A percentile compares a stretch with the other conserved stretches of the same genome.
Evolutionary conservation across 53 echinoderm and acorn worm species (phyloP).

Genomic region (Echinometra lucunter): DNA sequence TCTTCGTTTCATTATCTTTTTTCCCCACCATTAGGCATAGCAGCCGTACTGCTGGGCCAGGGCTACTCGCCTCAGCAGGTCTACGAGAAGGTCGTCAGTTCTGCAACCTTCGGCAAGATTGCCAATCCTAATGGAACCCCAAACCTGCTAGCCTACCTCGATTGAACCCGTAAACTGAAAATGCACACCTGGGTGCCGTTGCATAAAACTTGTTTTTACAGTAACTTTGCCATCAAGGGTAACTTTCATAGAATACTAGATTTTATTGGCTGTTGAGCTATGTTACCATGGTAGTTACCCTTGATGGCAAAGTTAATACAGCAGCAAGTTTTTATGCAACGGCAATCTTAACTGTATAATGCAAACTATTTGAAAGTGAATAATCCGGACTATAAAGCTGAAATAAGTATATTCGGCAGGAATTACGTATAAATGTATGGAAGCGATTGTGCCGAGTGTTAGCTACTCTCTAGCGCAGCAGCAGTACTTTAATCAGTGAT

Average conservation of each 20-base stretch:
- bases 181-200: background rate
- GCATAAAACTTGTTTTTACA: too few species aligned
- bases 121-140: constrained; percentile 56
- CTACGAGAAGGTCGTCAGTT: constrained; percentile 61
- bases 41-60: constrained; percentile 44
- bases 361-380: too few species aligned
- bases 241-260: too few species aligned
- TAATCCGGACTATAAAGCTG: too few species aligned
- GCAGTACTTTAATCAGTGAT: background rate
- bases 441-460: background rate
- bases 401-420: background rate
- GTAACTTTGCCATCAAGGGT: too few species aligned
- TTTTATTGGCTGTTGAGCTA: too few species aligned
- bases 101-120: constrained; percentile 60
- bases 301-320: too few species aligned
- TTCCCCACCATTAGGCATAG: constrained; percentile 41
- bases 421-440: background rate
- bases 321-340: too few species aligned
- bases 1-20: background rate
- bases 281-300: too few species aligned
- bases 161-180: background rate
- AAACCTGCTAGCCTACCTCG: constrained; percentile 58
- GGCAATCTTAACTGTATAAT: too few species aligned
- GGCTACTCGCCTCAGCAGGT: constrained; percentile 45
- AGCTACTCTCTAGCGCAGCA: background rate